Evolutionary conservation across 1,140 invertebrate species (phyloP).

Genomic region (Zaprionus africanus): DNA sequence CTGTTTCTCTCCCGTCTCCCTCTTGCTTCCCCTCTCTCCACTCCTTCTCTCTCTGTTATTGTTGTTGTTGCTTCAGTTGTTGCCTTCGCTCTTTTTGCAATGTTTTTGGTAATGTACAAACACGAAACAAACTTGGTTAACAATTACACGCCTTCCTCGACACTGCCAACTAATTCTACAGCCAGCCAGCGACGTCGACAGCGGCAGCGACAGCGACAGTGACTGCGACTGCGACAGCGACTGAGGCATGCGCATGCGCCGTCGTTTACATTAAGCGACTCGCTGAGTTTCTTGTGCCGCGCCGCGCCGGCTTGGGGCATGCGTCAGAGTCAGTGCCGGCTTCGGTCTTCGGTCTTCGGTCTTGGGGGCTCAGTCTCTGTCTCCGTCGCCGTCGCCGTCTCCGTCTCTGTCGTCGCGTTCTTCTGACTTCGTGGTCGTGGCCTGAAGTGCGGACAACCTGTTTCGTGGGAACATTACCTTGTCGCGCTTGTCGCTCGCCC

Average conservation of each 20-base stretch:
- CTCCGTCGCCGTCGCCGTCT: too few relatives aligned
- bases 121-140: conserved; percentile 71
- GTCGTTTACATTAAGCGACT: conserved; percentile 73
- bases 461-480: conserved; percentile 85
- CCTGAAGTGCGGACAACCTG: conserved; percentile 84
- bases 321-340: conserved; percentile 14
- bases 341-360: conserved; percentile 19
- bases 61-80: conserved; percentile 13
- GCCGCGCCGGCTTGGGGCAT: conserved; percentile 33
- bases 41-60: background rate
- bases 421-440: conserved; percentile 60
- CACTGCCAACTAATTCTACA: conserved; percentile 64
- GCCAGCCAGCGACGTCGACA: conserved; percentile 32
- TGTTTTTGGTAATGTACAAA: conserved; percentile 64
- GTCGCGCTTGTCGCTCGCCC: conserved; percentile 78
- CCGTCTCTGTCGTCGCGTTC: too few relatives aligned
- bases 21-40: conserved; percentile 19
- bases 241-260: conserved; percentile 75
- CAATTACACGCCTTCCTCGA: conserved; percentile 75
- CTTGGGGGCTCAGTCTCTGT: conserved; percentile 17
- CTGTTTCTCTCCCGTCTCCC: background rate
- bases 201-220: conserved; percentile 1
- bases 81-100: conserved; percentile 25
- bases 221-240: conserved; percentile 42
- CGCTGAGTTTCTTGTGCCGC: conserved; percentile 34